Evolutionary conservation across 2,888 invertebrate genomes (phyloP).

Genomic region (Entomobrya multifasciata): DNA sequence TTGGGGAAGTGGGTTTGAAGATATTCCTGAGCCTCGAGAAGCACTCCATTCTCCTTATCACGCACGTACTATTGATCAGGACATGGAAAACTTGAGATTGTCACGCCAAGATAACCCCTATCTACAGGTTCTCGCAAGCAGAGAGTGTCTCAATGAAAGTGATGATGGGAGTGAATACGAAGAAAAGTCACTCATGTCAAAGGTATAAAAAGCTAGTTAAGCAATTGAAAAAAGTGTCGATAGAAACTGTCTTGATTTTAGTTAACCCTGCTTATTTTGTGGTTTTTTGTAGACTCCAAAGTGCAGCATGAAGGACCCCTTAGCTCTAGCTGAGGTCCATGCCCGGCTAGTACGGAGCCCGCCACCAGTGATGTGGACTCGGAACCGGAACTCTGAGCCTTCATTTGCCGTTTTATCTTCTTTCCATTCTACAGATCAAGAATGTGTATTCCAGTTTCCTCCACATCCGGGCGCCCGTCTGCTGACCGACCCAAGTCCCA

Average conservation of each 20-base stretch:
- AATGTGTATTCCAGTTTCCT: conserved; percentile 79
- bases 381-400: conserved; percentile 78
- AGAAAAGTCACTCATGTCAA: conserved; percentile 79
- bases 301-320: conserved; percentile 74
- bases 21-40: conserved; percentile 77
- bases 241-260: too few relatives aligned
- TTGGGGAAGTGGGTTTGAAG: conserved; percentile 71
- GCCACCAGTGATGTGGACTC: conserved; percentile 79
- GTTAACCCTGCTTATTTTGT: too few relatives aligned
- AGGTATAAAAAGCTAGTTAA: conserved; percentile 74
- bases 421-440: conserved; percentile 71
- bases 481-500: conserved; percentile 74
- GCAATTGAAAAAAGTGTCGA: too few relatives aligned
- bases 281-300: conserved; percentile 46
- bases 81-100: conserved; percentile 90
- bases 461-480: conserved; percentile 69
- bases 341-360: conserved; percentile 79
- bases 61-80: conserved; percentile 84
- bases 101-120: conserved; percentile 93
- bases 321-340: conserved; percentile 78
- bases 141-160: conserved; percentile 89
- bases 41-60: conserved; percentile 79
- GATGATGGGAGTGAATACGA: conserved; percentile 82
- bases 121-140: conserved; percentile 89
- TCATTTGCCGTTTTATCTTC: conserved; percentile 76